Evolutionary conservation across 2,888 invertebrate genomes (phyloP).

Genomic region (Taphrorychus bicolor): DNA sequence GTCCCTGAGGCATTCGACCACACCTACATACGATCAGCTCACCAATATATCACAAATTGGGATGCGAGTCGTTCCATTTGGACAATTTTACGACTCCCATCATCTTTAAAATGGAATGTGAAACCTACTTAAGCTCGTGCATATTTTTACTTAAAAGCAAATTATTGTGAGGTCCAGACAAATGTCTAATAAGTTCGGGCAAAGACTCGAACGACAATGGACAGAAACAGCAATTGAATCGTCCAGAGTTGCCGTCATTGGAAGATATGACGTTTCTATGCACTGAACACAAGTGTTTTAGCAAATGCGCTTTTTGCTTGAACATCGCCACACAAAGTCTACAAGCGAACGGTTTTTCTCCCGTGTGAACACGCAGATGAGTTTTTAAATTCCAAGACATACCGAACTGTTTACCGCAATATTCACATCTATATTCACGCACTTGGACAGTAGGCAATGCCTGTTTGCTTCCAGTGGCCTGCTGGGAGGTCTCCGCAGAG

Average conservation of each 20-base stretch:
- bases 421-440: constrained; percentile 86
- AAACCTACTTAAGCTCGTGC: constrained; percentile 64
- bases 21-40: constrained; percentile 46
- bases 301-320: constrained; percentile 86
- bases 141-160: constrained; percentile 86
- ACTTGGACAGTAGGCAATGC: constrained; percentile 65
- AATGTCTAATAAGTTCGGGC: constrained; percentile 84
- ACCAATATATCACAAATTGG: constrained; percentile 49
- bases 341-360: constrained; percentile 90
- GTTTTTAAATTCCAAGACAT: constrained; percentile 94
- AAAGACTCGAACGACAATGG: constrained; percentile 84
- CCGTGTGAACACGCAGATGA: constrained; percentile 85
- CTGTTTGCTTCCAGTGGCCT: constrained; percentile 56
- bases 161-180: constrained; percentile 89
- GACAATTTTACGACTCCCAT: constrained; percentile 48
- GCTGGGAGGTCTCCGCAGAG: constrained; percentile 59
- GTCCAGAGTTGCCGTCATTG: constrained; percentile 75
- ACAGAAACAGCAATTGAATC: constrained; percentile 89
- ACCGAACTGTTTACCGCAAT: constrained; percentile 90
- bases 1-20: constrained; percentile 54
- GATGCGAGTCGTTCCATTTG: constrained; percentile 49
- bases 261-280: constrained; percentile 88
- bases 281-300: constrained; percentile 88
- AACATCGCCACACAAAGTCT: constrained; percentile 90
- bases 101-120: constrained; percentile 48